Evolutionary conservation across 2,888 invertebrate species (phyloP).

Genomic region (Galerucella nymphaeae): DNA sequence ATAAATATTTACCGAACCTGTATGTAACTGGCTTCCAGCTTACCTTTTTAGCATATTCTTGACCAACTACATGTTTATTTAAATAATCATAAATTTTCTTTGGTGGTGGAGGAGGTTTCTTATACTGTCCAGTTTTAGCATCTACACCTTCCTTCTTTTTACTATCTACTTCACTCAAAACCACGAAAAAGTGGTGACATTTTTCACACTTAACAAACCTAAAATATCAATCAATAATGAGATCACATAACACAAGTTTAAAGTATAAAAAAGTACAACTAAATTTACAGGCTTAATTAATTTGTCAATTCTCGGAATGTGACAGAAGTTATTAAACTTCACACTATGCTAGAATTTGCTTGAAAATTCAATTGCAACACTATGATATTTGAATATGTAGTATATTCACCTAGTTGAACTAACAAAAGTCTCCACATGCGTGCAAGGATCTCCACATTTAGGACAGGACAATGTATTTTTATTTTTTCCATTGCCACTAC

Average conservation of each 20-base stretch:
- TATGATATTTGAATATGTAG: slow-evolving; percentile 19
- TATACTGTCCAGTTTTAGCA: slow-evolving; percentile 75
- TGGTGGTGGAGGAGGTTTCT: slow-evolving; percentile 93
- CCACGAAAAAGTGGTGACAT: slow-evolving; percentile 97
- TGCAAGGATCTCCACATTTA: slow-evolving; percentile 88
- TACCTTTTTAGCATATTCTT: slow-evolving; percentile 94
- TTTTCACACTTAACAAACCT: slow-evolving; percentile 96
- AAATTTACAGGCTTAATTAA: too few relatives aligned
- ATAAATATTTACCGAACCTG: neutral
- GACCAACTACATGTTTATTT: slow-evolving; percentile 96
- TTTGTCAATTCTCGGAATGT: too few relatives aligned
- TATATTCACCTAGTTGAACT: slow-evolving; percentile 80
- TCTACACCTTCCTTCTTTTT: slow-evolving; percentile 88
- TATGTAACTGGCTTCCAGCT: neutral
- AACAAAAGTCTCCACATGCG: slow-evolving; percentile 96
- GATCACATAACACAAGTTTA: neutral
- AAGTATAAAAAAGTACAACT: too few relatives aligned
- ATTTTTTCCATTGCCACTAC: slow-evolving; percentile 73
- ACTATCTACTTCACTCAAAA: slow-evolving; percentile 91
- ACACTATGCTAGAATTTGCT: too few relatives aligned
- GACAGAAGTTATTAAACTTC: too few relatives aligned
- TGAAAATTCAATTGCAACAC: too few relatives aligned
- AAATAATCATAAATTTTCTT: slow-evolving; percentile 97
- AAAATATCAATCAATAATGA: slow-evolving; percentile 26
- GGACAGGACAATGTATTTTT: slow-evolving; percentile 89